phyloP scores from a whole-genome alignment of 2,888 invertebrate genomes.

The Adelphocoris suturalis region DNA sequence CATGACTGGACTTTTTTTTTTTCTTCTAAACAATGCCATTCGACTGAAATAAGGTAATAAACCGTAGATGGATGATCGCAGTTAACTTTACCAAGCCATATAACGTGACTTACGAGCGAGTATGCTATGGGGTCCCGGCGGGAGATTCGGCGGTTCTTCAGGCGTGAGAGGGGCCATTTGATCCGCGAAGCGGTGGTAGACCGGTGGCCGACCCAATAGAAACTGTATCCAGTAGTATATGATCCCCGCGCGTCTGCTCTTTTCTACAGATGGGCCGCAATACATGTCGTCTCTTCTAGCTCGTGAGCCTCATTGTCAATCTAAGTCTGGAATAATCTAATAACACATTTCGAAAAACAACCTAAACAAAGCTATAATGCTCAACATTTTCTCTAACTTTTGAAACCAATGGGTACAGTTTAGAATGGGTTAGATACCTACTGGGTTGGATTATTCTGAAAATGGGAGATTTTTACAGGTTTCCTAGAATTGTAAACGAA shows the following conservation, averaged over 20 bases:
- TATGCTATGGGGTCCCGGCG: constrained; percentile 37
- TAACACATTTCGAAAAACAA: background rate
- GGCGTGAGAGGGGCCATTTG: constrained; percentile 26
- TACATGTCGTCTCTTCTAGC: background rate
- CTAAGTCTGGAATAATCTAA: background rate
- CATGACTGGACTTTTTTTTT: no score
- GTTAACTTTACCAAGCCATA: no score
- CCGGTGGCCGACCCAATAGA: constrained; percentile 29
- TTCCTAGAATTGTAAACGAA: no score
- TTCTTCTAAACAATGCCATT: no score
- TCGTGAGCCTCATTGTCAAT: no score
- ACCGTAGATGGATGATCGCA: no score
- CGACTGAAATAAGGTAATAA: no score
- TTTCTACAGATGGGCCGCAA: background rate
- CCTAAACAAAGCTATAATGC: background rate
- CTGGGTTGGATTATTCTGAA: background rate
- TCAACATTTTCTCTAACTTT: background rate
- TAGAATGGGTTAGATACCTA: background rate
- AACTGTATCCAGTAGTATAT: constrained; percentile 13
- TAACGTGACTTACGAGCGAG: background rate
- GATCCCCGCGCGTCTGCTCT: constrained; percentile 16
- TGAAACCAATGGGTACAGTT: background rate
- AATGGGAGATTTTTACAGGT: no score
- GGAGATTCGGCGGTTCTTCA: constrained; percentile 38
- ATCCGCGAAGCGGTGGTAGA: background rate